Base-by-base conservation (phyloP, 2,113 vertebrate genomes). In the Rhinichthys klamathensis region DNA sequence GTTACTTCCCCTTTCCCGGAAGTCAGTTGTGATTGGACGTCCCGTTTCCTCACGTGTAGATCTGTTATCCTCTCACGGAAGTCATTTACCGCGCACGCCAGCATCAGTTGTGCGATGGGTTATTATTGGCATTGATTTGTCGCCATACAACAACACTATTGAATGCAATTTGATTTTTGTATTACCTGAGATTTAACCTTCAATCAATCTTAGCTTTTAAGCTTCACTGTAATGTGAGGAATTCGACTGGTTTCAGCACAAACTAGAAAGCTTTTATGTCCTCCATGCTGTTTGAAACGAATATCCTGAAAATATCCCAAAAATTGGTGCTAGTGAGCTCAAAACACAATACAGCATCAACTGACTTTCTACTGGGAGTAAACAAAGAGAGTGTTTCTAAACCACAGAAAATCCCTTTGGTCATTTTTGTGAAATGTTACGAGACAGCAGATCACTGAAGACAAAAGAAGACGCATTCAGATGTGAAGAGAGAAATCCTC, bases 401-500 rank as follows among this genome's bases (percentile, higher is more conserved):
- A 25, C 56, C 7, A 27, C 51, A 77, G 18, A 58, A 56, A 77
- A 78, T 4, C 1, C 32, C 7, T 44, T 79, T 79, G 54, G 49
- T 56, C 30, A 58, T 56, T 58, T 38, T 13, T 41, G 56, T 16
- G 32, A 79, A 61, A 27, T 79, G 35, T 38, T 61, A 44, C 13
- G 3, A 79, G 77, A 79, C 76, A 61, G 12, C 35, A 79, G 56
- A 61, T 41, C 54, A 46, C 38, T 46, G 23, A 46, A 73, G 70
- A 61, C 77, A 61, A 79, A 25, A 61, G 56, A 41, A 18, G 12
- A 25, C 1, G 0, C 0, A 13, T 61, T 61, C 32, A 44, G 58
- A 61, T 79, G 35, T 41, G 8, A 70, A 82, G 61, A 51, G n/a
- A 69, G 49, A 79, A 73, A 84, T 87, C 54, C 67, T 44, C 60